Base-by-base conservation (phyloP, 2,113 vertebrate species). In the Balaeniceps rex region DNA sequence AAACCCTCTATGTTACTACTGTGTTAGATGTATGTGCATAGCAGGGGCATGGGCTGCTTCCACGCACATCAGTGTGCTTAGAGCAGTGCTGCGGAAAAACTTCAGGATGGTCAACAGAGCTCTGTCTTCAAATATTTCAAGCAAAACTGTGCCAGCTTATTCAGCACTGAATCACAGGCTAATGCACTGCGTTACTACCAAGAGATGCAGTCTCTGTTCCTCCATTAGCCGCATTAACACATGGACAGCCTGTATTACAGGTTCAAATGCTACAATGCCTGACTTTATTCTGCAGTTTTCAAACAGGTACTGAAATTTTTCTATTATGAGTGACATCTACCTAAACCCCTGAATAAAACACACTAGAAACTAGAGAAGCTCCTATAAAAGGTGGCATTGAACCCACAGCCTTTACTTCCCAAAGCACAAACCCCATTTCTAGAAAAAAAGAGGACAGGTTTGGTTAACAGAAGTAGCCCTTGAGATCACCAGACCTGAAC, bases 41-140 rank as follows among this genome's bases (percentile, higher is more conserved):
- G n/a, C 3, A 81, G 5, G 38, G 34, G 10, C 10, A 29, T 12
- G 28, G 19, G 40, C 3, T 2, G 28, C 25, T 60, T 76, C 40
- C 29, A 34, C 22, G 19, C 4, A 0, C 22, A 22, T 8, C 1
- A 1, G 9, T 22, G 22, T 46, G 44, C 17, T 68, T 28, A 64
- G 17, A 57, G 60, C 36, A 11, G 11, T 6, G 28, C 71, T 83
- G 42, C 25, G 40, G 38, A 84, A 75, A 63, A 66, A 4, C 15
- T 60, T 38, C n/a, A 69, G 34, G 47, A 75, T 68, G 38, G 36
- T 70, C 55, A 84, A 47, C 14, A 87, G 51, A 71, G n/a, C 25
- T 90, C 70, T 78, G 57, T 16, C n/a, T 64, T 83, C 25, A 82
- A 55, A 51, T 29, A 58, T 46, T 55, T 64, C 23, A 69, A 84